A percentile compares a stretch with the other conserved stretches of the same genome.
Evolutionary conservation across 1,140 invertebrate species (phyloP).

Genomic region (Ruditapes philippinarum): DNA sequence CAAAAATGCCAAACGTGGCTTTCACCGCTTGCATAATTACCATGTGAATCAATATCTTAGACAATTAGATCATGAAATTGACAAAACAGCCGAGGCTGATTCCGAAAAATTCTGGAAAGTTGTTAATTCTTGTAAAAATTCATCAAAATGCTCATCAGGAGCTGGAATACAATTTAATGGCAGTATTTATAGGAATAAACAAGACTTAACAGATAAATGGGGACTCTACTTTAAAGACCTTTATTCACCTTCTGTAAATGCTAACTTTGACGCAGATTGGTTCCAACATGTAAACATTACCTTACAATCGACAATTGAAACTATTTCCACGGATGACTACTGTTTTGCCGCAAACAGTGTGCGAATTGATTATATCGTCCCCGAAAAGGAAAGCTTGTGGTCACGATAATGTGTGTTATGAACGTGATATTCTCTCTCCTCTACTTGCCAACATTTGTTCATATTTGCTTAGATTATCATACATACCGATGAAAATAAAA

Average conservation of each 20-base stretch:
- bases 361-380: not conserved
- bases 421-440: no score
- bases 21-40: not conserved
- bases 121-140: not conserved
- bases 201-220: not conserved
- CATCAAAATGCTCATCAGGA: no score
- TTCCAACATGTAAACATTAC: not conserved
- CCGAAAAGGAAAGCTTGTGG: conserved; percentile 16
- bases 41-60: not conserved
- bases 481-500: no score
- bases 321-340: not conserved
- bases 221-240: not conserved
- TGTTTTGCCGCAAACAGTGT: not conserved
- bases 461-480: no score
- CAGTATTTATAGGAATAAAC: not conserved
- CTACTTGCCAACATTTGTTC: no score
- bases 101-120: not conserved
- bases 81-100: not conserved
- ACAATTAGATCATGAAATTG: not conserved
- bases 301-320: not conserved
- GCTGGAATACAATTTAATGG: not conserved
- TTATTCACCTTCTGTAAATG: not conserved
- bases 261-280: not conserved
- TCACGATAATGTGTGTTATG: conserved; percentile 17
- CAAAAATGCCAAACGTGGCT: not conserved